phyloP scores from a whole-genome alignment of 2,888 invertebrate genomes.

The Acronicta leporina region DNA sequence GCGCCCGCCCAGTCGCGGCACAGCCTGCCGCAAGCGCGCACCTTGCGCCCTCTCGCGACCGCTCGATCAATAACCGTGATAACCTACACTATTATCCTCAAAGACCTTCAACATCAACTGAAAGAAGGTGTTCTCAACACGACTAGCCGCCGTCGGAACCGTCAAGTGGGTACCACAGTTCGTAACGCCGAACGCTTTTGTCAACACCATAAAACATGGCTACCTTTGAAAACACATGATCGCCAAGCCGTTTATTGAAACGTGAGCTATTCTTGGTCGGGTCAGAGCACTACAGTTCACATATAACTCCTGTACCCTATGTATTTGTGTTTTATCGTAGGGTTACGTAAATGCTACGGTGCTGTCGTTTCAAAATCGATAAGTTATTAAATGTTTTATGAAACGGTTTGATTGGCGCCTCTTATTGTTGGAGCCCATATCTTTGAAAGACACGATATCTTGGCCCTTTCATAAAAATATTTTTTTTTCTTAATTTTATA shows the following conservation, averaged over 20 bases:
- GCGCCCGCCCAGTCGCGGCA: conserved; percentile 83
- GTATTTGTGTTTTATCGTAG: conserved; percentile 54
- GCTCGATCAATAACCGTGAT: conserved; percentile 77
- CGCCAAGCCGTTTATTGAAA: conserved; percentile 60
- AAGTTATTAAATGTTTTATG: conserved; percentile 66
- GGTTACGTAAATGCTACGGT: conserved; percentile 79
- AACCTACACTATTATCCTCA: conserved; percentile 60
- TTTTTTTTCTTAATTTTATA: conserved; percentile 8
- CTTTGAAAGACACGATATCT: conserved; percentile 26
- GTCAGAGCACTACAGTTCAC: conserved; percentile 23
- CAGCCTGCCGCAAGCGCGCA: conserved; percentile 84
- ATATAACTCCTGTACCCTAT: conserved; percentile 40
- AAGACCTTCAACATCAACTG: conserved; percentile 43
- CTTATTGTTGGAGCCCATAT: conserved; percentile 20
- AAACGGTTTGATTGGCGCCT: conserved; percentile 57
- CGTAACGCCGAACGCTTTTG: conserved; percentile 64
- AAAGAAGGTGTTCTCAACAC: conserved; percentile 20
- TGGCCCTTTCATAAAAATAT: conserved; percentile 5
- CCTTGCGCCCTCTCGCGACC: conserved; percentile 67
- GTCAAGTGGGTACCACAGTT: conserved; percentile 57
- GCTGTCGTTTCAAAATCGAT: conserved; percentile 75
- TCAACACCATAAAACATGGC: conserved; percentile 74
- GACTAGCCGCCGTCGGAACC: conserved; percentile 1
- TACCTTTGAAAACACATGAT: conserved; percentile 81
- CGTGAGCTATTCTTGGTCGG: conserved; percentile 68